Base-by-base conservation (phyloP, 2,113 vertebrate genomes). In the Conger conger region DNA sequence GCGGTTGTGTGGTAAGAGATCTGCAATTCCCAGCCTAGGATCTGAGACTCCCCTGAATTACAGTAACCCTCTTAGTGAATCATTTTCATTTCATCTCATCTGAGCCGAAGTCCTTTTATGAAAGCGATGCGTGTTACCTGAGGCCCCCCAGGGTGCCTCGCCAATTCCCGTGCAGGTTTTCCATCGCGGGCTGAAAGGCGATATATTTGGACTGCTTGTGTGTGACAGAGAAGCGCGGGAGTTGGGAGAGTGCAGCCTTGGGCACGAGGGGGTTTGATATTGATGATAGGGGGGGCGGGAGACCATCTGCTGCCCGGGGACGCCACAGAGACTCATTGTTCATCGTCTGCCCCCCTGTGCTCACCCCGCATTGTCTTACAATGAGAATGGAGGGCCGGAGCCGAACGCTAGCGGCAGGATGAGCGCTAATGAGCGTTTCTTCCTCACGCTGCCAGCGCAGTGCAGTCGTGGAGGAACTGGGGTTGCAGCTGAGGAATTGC, bases 181-280 rank as follows among this genome's bases (percentile, higher is more conserved):
- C 76, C 76, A 37, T 15, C 15, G 35, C 15, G 30, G 82, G 45
- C 23, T 53, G 38, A 83, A 50, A 73, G 57, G 45, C 80, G 15
- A 81, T 85, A 45, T 63, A 82, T 85, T 82, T 85, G 16, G 36
- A 27, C 17, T 78, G 16, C 54, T 83, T 81, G 81, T 53, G 36
- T 87, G 57, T 80, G 40, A 76, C 82, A 77, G 77, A 35, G 20
- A 73, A 76, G 68, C 80, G 35, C 68, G 38, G 83, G 35, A 30
- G 50, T 7, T 2, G 9, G 37, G 45, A 40, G 73, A 53, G 50
- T 38, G 36, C 81, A 78, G 82, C 79, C 53, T 38, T 30, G 27
- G 57, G 79, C 85, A 81, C 81, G 60, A 6, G 73, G 85, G 81
- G 86, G 57, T 80, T 82, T 86, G 63, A 82, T 87, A 84, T 86